Evolutionary conservation across 2,113 vertebrate genomes (phyloP).

Genomic region (Chelonoidis abingdonii): DNA sequence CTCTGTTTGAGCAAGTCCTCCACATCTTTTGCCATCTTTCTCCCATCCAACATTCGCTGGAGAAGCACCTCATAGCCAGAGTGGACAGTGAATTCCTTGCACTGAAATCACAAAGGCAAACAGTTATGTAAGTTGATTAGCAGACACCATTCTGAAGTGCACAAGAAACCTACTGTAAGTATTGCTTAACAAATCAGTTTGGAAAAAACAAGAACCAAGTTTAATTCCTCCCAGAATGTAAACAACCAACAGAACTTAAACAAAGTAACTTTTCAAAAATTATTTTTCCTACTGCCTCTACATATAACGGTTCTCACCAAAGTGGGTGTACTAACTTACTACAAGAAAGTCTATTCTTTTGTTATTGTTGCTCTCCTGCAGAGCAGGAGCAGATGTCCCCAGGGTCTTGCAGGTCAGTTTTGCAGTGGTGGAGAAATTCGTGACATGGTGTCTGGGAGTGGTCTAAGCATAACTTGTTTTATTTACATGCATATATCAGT

Average conservation of each 20-base stretch:
- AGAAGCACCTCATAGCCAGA: slow-evolving; percentile 87
- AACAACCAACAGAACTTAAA: not conserved
- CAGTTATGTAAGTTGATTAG: not conserved
- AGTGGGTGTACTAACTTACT: not conserved
- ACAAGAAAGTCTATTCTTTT: not conserved
- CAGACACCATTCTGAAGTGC: not conserved
- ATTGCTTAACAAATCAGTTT: not conserved
- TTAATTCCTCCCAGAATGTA: not conserved
- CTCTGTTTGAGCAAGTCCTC: slow-evolving; percentile 95
- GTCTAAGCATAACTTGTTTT: not conserved
- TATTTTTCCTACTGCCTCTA: not conserved
- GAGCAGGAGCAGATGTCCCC: not conserved
- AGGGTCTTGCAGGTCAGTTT: not conserved
- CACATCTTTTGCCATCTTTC: slow-evolving; percentile 93
- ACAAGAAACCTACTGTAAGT: not conserved
- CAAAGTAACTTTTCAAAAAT: not conserved
- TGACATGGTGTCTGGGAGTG: not conserved
- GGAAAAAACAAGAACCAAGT: not conserved
- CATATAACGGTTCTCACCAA: not conserved
- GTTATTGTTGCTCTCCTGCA: not conserved
- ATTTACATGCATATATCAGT: no score
- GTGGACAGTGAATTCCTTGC: slow-evolving; percentile 87
- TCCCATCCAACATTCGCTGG: slow-evolving; percentile 89
- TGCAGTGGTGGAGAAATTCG: not conserved
- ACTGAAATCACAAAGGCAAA: slow-evolving; percentile 76